These are phyloP conservation scores for Vombatus ursinus DNA, from an alignment of 2,113 vertebrate genomes.

Conservation along the genomic window DNA sequence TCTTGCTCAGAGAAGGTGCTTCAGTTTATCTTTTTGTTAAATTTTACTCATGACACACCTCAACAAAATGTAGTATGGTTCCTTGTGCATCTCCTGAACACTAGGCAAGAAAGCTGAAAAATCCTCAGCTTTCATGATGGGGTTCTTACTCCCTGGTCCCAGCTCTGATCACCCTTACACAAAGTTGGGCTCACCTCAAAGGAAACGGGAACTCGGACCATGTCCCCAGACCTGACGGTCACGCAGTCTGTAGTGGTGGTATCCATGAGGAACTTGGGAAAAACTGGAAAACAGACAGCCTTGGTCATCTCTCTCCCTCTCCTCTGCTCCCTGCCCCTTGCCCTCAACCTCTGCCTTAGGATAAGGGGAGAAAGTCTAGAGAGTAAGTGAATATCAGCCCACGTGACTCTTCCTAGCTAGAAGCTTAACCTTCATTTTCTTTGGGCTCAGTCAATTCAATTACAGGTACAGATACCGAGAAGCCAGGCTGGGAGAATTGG, in stretches of 20 bases:
- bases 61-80: neutral
- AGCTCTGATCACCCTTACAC: neutral
- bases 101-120: neutral
- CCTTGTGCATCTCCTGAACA: neutral
- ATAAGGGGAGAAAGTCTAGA: neutral
- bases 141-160: neutral
- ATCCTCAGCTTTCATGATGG: neutral
- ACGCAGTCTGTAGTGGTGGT: slow-evolving; percentile 86
- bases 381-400: neutral
- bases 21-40: too few species aligned
- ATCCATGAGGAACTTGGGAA: slow-evolving; percentile 87
- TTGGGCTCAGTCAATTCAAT: neutral
- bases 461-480: neutral
- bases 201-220: slow-evolving; percentile 86
- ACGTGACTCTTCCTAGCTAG: neutral
- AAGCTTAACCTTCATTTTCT: neutral
- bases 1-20: too few species aligned
- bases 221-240: slow-evolving; percentile 88
- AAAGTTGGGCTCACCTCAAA: slow-evolving; percentile 86
- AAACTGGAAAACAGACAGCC: slow-evolving; percentile 82
- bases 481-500: neutral
- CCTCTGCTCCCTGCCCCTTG: neutral
- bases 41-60: neutral
- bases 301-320: neutral
- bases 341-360: neutral